Conservation (phyloP, 1,140 invertebrate species). For the Tetramorium alpestre region DNA sequence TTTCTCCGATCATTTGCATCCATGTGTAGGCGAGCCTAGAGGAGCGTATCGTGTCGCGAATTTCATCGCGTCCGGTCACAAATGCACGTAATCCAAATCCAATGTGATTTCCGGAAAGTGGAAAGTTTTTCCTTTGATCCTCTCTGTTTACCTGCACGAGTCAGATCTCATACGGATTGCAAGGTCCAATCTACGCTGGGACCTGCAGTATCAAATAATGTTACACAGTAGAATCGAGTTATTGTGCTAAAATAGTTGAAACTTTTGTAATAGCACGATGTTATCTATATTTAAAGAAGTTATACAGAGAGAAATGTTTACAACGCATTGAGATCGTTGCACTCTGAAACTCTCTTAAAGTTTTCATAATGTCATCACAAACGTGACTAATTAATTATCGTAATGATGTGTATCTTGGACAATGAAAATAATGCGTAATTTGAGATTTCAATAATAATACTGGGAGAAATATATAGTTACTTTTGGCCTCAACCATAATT, state of each 20-base stretch:
- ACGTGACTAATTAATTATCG: neutral
- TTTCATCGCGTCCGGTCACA: neutral
- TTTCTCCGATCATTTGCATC: slow-evolving; percentile 14
- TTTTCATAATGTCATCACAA: neutral
- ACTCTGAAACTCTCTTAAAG: neutral
- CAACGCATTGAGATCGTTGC: neutral
- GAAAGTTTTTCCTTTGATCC: slow-evolving; percentile 39
- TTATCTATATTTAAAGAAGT: neutral
- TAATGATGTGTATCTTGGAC: neutral
- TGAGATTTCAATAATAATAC: neutral
- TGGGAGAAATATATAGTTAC: too few species aligned
- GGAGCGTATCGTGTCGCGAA: slow-evolving; percentile 9
- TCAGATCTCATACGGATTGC: slow-evolving; percentile 1
- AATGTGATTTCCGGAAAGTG: slow-evolving; percentile 6
- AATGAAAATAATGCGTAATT: neutral
- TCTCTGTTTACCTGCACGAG: neutral
- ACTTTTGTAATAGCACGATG: neutral
- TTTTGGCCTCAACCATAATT: too few species aligned
- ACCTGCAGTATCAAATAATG: neutral
- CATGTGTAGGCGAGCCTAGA: neutral
- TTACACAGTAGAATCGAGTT: neutral
- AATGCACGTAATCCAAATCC: slow-evolving; percentile 40
- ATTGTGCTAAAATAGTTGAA: neutral
- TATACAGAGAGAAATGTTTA: neutral
- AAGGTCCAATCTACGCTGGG: neutral